Conservation (phyloP, 2,888 invertebrate genomes). For the Oscheius sp. region DNA sequence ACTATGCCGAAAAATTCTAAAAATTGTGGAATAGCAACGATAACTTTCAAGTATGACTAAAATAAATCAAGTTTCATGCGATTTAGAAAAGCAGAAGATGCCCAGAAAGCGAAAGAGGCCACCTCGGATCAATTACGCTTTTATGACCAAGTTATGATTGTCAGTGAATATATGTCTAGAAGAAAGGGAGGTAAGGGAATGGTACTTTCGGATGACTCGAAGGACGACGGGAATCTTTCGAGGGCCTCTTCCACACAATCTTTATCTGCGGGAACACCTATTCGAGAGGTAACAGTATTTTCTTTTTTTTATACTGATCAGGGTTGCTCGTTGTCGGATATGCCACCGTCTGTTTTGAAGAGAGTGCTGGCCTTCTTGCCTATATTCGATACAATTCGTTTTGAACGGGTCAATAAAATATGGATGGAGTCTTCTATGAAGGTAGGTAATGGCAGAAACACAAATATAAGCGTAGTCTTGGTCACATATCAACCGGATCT, state of each 20-base stretch:
- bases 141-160: conserved; percentile 67
- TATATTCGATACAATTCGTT: conserved; percentile 61
- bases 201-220: conserved; percentile 48
- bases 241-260: conserved; percentile 63
- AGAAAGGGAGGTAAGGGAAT: conserved; percentile 55
- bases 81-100: conserved; percentile 59
- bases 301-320: conserved; percentile 22
- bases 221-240: conserved; percentile 40
- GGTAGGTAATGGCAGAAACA: conserved; percentile 30
- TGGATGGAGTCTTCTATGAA: conserved; percentile 67
- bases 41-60: conserved; percentile 63
- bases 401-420: conserved; percentile 66
- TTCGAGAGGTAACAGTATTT: conserved; percentile 21
- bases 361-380: conserved; percentile 60
- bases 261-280: conserved; percentile 40
- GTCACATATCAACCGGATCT: conserved; percentile 47
- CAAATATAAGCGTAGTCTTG: conserved; percentile 45
- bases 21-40: conserved; percentile 60
- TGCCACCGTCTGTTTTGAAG: conserved; percentile 55
- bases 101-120: conserved; percentile 59
- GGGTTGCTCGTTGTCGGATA: conserved; percentile 48
- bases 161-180: conserved; percentile 52
- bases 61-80: background rate
- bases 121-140: conserved; percentile 64
- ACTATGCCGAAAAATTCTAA: conserved; percentile 59